These are phyloP conservation scores for Hypomecis atomaria DNA, from an alignment of 2,888 invertebrate genomes.

Conservation along the genomic window DNA sequence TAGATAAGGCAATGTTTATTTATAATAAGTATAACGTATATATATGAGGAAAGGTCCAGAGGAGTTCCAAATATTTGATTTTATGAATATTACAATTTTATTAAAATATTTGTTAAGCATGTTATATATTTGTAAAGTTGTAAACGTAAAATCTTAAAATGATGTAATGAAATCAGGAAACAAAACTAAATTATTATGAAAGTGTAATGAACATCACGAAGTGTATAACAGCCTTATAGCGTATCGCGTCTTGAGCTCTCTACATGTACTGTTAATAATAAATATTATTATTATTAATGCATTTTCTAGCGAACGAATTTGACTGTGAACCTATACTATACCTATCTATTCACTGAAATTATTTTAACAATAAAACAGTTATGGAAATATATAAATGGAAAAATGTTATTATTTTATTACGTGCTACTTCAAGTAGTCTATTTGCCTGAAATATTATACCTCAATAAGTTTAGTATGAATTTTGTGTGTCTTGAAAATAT, in stretches of 20 bases:
- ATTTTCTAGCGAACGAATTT: constrained; percentile 63
- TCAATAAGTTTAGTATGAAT: constrained; percentile 81
- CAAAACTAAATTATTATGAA: constrained; percentile 46
- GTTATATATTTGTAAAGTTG: constrained; percentile 46
- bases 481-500: constrained; percentile 79
- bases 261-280: constrained; percentile 55
- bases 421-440: constrained; percentile 72
- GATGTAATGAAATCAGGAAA: constrained; percentile 42
- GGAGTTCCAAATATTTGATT: constrained; percentile 79
- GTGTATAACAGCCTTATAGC: constrained; percentile 52
- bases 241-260: constrained; percentile 64
- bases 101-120: constrained; percentile 64
- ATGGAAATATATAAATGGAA: constrained; percentile 48
- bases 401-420: constrained; percentile 69
- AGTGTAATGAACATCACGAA: constrained; percentile 62
- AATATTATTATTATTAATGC: constrained; percentile 53
- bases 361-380: constrained; percentile 62
- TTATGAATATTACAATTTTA: constrained; percentile 67
- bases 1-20: constrained; percentile 74
- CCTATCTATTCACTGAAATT: constrained; percentile 55
- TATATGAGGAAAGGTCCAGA: constrained; percentile 71
- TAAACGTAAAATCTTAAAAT: constrained; percentile 51
- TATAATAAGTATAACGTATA: constrained; percentile 62
- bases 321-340: constrained; percentile 51
- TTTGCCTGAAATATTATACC: constrained; percentile 80